Evolutionary conservation across 2,888 invertebrate genomes (phyloP).

Genomic region (Idaea straminata): DNA sequence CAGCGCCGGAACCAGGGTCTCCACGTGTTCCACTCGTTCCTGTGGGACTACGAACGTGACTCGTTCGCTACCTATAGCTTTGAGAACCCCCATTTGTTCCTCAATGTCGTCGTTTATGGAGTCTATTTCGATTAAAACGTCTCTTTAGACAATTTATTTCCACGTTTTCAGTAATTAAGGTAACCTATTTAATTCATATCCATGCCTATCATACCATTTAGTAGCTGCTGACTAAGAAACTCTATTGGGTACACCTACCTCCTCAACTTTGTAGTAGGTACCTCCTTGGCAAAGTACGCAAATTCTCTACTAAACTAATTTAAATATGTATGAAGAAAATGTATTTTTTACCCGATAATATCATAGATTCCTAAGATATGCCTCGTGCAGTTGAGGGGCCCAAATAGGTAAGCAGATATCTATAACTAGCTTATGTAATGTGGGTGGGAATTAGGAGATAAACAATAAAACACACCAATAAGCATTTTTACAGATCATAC

Average conservation of each 20-base stretch:
- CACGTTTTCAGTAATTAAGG: constrained; percentile 2
- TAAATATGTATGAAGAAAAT: too few relatives aligned
- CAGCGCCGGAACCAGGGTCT: constrained; percentile 85
- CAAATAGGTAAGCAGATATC: too few relatives aligned
- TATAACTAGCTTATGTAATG: neutral
- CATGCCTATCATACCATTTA: too few relatives aligned
- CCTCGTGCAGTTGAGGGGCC: too few relatives aligned
- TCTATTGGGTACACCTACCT: too few relatives aligned
- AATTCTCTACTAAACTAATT: too few relatives aligned
- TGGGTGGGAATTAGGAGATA: constrained; percentile 1
- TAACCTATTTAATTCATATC: neutral
- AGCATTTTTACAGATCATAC: constrained; percentile 80
- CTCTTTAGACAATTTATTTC: constrained; percentile 24
- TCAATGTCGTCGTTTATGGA: constrained; percentile 83
- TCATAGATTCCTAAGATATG: too few relatives aligned
- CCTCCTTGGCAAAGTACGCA: too few relatives aligned
- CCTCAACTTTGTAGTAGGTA: too few relatives aligned
- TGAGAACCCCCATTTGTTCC: constrained; percentile 83
- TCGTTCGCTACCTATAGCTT: constrained; percentile 79
- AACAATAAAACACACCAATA: constrained; percentile 53
- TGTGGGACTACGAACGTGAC: constrained; percentile 85
- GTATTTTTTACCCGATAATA: too few relatives aligned
- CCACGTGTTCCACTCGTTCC: constrained; percentile 80
- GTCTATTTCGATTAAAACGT: constrained; percentile 83
- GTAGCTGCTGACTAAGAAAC: too few relatives aligned